A percentile compares a stretch with the other conserved stretches of the same genome.
These are phyloP conservation scores for Hydrotaea cyrtoneurina DNA, from an alignment of 2,888 invertebrate species.

Conservation along the genomic window DNA sequence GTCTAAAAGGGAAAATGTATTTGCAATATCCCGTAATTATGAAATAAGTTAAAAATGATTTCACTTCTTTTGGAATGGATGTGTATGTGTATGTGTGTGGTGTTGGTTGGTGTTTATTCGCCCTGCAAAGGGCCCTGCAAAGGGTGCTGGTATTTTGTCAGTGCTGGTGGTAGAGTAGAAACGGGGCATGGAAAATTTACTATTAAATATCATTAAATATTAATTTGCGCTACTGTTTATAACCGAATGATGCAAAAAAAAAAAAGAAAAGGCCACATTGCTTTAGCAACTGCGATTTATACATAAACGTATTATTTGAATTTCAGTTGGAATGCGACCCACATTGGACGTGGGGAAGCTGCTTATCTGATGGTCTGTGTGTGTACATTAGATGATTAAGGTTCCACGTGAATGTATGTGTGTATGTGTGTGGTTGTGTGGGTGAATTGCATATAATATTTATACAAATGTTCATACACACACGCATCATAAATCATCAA, in stretches of 20 bases:
- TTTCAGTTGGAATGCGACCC: conserved; percentile 10
- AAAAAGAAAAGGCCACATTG: too few species aligned
- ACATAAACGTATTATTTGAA: conserved; percentile 14
- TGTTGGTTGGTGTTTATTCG: not conserved
- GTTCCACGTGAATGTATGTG: not conserved
- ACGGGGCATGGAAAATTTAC: conserved; percentile 9
- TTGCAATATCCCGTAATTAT: conserved; percentile 54
- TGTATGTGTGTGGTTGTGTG: not conserved
- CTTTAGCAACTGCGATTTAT: not conserved
- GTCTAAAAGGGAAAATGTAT: conserved; percentile 22
- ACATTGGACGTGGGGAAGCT: not conserved
- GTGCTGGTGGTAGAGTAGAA: too few species aligned
- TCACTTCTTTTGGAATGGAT: not conserved
- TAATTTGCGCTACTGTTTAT: conserved; percentile 28
- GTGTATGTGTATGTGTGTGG: too few species aligned
- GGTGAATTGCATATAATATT: conserved; percentile 31
- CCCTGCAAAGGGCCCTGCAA: too few species aligned
- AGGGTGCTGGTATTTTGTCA: too few species aligned
- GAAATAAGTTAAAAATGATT: conserved; percentile 53
- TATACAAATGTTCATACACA: conserved; percentile 39
- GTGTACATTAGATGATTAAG: not conserved
- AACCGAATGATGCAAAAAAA: not conserved
- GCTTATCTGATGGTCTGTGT: not conserved
- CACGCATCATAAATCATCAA: conserved; percentile 57
- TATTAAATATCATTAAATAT: conserved; percentile 37